phyloP scores from a whole-genome alignment of 2,113 vertebrate species.

The Pycnonotus jocosus region DNA sequence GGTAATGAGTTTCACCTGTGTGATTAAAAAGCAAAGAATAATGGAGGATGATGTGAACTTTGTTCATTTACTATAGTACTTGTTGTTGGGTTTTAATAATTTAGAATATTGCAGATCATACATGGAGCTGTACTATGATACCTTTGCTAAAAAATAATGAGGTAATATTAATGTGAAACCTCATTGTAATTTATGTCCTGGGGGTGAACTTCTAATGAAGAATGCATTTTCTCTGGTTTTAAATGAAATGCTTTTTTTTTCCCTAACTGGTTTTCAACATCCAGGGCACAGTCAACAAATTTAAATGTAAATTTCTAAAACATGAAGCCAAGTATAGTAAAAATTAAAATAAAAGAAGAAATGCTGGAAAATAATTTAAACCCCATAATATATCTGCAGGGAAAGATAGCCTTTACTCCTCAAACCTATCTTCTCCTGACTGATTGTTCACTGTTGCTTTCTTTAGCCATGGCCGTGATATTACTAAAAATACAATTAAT shows the following conservation, averaged over 20 bases:
- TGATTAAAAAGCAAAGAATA: slow-evolving; percentile 55
- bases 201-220: not conserved
- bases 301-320: not conserved
- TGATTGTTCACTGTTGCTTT: not conserved
- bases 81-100: slow-evolving; percentile 47
- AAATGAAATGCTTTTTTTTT: not conserved
- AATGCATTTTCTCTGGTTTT: not conserved
- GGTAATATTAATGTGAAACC: not conserved
- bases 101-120: slow-evolving; percentile 4
- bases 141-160: slow-evolving; percentile 17
- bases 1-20: slow-evolving; percentile 1
- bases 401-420: not conserved
- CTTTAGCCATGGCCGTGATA: not conserved
- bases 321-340: not conserved
- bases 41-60: slow-evolving; percentile 19
- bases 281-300: not conserved
- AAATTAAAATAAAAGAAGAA: not conserved
- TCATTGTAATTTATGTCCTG: not conserved
- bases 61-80: not conserved
- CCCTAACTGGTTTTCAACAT: not conserved
- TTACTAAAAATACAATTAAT: slow-evolving; percentile 8
- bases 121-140: not conserved
- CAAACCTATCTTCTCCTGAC: not conserved
- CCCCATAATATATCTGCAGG: not conserved
- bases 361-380: not conserved